Percentiles rank a stretch among this genome's conserved stretches.
Conservation (phyloP, 64 coral and sea anemone genomes). For the Porites australiensis region DNA sequence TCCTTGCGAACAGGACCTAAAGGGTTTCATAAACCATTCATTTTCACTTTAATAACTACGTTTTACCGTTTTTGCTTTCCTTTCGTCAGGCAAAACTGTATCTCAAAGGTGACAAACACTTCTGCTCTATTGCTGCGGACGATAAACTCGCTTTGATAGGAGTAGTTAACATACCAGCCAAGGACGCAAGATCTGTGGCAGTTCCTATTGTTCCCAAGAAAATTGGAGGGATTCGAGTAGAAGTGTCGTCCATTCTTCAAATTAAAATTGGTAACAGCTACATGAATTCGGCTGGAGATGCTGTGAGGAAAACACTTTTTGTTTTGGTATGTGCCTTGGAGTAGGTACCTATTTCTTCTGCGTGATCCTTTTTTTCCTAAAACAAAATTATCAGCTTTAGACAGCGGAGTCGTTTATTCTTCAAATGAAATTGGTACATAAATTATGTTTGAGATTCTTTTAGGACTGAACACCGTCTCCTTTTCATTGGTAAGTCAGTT, state of each 20-base stretch:
- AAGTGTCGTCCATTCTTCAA: slow-evolving; percentile 35
- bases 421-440: too few species aligned
- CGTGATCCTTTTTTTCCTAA: too few species aligned
- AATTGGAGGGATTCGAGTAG: slow-evolving; percentile 31
- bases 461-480: too few species aligned
- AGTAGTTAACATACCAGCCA: background rate
- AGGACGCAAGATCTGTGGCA: slow-evolving; percentile 15
- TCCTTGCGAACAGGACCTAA: too few species aligned
- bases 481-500: too few species aligned
- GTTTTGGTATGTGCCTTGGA: slow-evolving; percentile 61
- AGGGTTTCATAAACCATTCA: too few species aligned
- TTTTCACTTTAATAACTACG: too few species aligned
- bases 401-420: too few species aligned
- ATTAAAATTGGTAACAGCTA: slow-evolving; percentile 22
- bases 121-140: slow-evolving; percentile 59
- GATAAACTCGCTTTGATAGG: background rate
- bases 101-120: slow-evolving; percentile 62
- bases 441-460: too few species aligned
- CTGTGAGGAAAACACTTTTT: slow-evolving; percentile 53
- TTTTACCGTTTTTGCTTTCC: background rate
- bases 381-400: too few species aligned
- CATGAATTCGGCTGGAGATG: background rate
- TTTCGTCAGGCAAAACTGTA: slow-evolving; percentile 63
- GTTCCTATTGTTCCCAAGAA: slow-evolving; percentile 74
- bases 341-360: too few species aligned